These are phyloP conservation scores for Narcine bancroftii DNA, from an alignment of 2,113 vertebrate species.

Conservation along the genomic window DNA sequence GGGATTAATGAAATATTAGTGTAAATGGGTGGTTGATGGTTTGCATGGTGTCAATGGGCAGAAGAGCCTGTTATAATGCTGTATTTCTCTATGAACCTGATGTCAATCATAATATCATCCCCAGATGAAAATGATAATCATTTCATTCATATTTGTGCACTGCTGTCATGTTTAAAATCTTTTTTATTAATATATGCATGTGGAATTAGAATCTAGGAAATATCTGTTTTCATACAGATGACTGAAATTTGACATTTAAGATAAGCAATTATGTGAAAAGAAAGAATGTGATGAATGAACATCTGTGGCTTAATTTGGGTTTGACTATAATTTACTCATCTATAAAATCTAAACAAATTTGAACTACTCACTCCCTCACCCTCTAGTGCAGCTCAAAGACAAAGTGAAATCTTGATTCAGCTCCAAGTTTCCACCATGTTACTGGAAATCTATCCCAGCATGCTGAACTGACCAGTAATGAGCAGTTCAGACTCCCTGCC, in stretches of 20 bases:
- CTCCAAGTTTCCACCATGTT: slow-evolving; percentile 28
- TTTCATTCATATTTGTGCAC: background rate
- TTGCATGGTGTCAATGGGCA: no score
- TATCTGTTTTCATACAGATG: background rate
- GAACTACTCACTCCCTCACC: slow-evolving; percentile 9
- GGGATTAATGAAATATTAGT: no score
- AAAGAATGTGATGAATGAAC: background rate
- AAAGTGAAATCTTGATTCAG: slow-evolving; percentile 18
- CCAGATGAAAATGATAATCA: background rate
- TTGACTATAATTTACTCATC: slow-evolving; percentile 2
- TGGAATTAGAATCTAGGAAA: background rate
- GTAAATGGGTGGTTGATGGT: no score
- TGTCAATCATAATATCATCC: background rate
- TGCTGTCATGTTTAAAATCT: background rate
- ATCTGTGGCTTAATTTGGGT: background rate
- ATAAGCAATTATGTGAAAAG: background rate
- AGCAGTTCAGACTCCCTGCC: background rate
- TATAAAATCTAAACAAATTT: slow-evolving; percentile 15
- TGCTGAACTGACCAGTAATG: background rate
- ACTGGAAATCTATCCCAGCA: slow-evolving; percentile 12
- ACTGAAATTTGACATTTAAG: background rate
- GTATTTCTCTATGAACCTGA: no score
- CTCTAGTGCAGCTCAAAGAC: background rate
- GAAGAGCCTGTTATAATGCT: no score
- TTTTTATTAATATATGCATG: background rate